Evolutionary conservation across 2,113 vertebrate genomes (phyloP).

Genomic region (Gymnarchus niloticus): DNA sequence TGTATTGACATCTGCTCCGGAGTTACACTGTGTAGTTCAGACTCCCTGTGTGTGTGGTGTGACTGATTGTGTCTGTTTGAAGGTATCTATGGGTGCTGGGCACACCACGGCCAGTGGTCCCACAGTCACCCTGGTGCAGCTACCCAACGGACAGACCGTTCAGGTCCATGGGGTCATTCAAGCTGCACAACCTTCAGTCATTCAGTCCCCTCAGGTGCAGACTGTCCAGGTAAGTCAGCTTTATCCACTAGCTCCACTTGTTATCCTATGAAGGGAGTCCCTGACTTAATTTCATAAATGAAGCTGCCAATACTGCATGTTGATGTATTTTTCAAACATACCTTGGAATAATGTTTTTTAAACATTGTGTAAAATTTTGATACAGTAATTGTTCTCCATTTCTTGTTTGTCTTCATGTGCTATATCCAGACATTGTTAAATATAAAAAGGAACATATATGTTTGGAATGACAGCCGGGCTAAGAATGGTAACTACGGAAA

Average conservation of each 20-base stretch:
- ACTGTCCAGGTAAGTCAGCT: constrained; percentile 81
- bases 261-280: background rate
- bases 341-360: background rate
- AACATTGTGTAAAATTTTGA: background rate
- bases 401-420: background rate
- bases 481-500: background rate
- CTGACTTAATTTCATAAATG: background rate
- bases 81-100: constrained; percentile 85
- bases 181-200: constrained; percentile 94
- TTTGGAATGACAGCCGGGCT: background rate
- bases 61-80: background rate
- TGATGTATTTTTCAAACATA: background rate
- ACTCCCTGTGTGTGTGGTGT: background rate
- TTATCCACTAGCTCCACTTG: background rate
- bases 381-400: background rate
- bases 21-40: background rate
- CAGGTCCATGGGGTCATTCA: constrained; percentile 98
- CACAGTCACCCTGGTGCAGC: constrained; percentile 91
- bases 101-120: constrained; percentile 80
- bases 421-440: background rate
- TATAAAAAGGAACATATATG: background rate
- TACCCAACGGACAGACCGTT: constrained; percentile 95
- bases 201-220: constrained; percentile 96
- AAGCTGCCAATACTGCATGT: background rate
- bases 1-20: background rate